Conservation (phyloP, 2,888 invertebrate species). For the Megaustenia siamemsis region DNA sequence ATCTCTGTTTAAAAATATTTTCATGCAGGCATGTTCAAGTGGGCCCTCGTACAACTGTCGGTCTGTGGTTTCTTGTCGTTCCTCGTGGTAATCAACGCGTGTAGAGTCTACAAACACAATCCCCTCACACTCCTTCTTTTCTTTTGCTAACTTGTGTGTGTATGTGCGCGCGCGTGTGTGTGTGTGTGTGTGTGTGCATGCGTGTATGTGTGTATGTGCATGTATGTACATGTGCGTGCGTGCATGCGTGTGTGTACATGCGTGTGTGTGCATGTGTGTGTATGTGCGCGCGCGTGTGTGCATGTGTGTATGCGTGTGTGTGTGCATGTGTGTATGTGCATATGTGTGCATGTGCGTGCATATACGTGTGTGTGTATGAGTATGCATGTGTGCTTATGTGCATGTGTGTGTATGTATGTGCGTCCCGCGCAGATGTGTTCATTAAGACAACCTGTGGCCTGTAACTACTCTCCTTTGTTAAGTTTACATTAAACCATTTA, state of each 20-base stretch:
- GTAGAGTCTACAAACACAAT: no score
- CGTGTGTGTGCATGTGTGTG: neutral
- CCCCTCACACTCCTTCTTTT: no score
- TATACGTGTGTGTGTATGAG: conserved; percentile 32
- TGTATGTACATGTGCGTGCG: neutral
- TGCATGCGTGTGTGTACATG: neutral
- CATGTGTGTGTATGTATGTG: conserved; percentile 28
- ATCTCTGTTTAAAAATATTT: no score
- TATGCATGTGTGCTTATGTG: conserved; percentile 35
- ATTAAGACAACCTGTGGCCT: no score
- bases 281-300: neutral
- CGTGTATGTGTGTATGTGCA: neutral
- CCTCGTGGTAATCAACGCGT: no score
- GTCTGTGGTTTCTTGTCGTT: no score
- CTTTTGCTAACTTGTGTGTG: neutral
- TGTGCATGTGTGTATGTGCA: conserved; percentile 39
- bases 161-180: neutral
- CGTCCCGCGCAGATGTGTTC: no score
- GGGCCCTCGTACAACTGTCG: no score
- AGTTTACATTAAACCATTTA: no score
- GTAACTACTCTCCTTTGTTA: no score
- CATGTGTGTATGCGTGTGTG: conserved; percentile 35
- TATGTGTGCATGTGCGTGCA: conserved; percentile 34
- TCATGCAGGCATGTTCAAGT: no score
- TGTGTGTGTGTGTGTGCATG: neutral